Evolutionary conservation across 64 coral and sea anemone species (phyloP).

Genomic region (Trachythela sp.): DNA sequence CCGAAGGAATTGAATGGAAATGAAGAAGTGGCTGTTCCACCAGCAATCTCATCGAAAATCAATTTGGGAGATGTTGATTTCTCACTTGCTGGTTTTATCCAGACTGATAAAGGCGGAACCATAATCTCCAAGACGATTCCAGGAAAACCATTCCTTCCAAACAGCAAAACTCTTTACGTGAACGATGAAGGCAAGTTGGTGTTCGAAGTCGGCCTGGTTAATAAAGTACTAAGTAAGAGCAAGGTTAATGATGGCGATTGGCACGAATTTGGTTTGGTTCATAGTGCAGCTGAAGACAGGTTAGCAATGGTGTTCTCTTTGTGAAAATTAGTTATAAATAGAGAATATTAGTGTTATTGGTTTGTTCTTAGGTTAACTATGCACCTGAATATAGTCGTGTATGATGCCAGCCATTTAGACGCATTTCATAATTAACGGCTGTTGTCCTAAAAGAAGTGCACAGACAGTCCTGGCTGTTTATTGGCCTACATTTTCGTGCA

Average conservation of each 20-base stretch:
- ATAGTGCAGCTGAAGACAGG: background rate
- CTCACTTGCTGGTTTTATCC: background rate
- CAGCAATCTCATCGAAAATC: background rate
- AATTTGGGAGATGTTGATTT: background rate
- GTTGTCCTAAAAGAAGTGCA: no score
- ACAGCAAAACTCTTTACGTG: background rate
- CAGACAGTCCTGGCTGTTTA: no score
- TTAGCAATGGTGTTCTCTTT: no score
- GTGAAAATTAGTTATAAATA: no score
- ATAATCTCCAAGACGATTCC: background rate
- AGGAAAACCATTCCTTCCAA: background rate
- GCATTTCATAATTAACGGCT: no score
- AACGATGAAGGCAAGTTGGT: background rate
- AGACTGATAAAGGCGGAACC: background rate
- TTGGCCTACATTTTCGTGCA: no score
- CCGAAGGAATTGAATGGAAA: background rate
- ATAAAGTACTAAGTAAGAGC: background rate
- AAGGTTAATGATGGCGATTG: slow-evolving; percentile 5
- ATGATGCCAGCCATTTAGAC: no score
- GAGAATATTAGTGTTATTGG: background rate
- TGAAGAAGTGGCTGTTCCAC: background rate
- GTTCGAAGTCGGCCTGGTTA: background rate
- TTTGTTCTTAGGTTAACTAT: no score
- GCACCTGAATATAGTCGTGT: no score
- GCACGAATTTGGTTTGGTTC: slow-evolving; percentile 3